Percentiles rank a stretch among this genome's conserved stretches.
These are phyloP conservation scores for Invenusta paracnida DNA, from an alignment of 2,888 invertebrate genomes.

Conservation along the genomic window DNA sequence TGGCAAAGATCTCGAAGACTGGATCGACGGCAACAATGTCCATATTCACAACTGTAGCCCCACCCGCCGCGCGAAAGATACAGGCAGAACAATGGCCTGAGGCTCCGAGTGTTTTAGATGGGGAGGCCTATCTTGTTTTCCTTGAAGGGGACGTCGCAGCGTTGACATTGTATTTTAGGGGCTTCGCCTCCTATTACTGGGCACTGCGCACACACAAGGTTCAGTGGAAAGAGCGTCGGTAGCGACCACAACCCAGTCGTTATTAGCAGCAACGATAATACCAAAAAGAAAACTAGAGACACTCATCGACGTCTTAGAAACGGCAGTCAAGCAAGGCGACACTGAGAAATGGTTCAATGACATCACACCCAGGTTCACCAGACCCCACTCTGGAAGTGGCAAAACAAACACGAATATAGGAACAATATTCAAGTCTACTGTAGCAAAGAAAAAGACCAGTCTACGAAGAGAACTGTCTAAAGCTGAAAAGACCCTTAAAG, in stretches of 20 bases:
- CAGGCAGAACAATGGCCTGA: not conserved
- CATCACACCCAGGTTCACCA: too few relatives aligned
- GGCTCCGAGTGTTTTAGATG: too few relatives aligned
- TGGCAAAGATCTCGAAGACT: not conserved
- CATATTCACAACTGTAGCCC: not conserved
- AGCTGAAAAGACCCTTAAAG: too few relatives aligned
- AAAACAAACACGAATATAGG: too few relatives aligned
- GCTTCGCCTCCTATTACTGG: not conserved
- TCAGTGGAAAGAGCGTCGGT: not conserved
- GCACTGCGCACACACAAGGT: not conserved
- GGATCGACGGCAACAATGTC: not conserved
- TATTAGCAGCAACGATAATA: not conserved
- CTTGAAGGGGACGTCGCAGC: too few relatives aligned
- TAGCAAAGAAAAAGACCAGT: too few relatives aligned
- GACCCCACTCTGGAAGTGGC: too few relatives aligned
- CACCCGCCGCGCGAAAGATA: not conserved
- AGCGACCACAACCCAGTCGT: not conserved
- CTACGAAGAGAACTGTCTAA: too few relatives aligned
- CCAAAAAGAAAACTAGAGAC: not conserved
- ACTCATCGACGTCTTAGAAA: too few relatives aligned
- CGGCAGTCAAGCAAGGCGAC: not conserved
- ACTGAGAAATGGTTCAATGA: not conserved
- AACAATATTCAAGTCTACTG: too few relatives aligned
- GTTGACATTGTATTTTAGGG: too few relatives aligned
- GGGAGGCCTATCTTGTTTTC: too few relatives aligned